Evolutionary conservation across 2,888 invertebrate genomes (phyloP), one percentile per base, ranked within the genome.

Genomic region (Baronia brevicornis): DNA sequence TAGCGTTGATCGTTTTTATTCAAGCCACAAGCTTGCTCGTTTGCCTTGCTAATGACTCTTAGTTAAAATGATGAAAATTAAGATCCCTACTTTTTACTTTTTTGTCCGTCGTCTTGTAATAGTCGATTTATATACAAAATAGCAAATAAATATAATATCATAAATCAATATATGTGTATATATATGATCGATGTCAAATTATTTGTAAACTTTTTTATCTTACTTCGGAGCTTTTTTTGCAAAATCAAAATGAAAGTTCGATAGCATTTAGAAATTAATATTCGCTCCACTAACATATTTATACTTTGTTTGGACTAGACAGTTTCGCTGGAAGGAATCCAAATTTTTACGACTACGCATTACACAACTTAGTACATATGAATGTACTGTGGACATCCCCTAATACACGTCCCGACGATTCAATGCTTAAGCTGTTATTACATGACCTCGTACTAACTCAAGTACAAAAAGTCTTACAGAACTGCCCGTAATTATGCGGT

Each of bases 271-370:
- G 39, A 30, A 41, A 47, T 45, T 45, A 23, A 35, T 44, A 39
- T 38, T 41, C 24, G 33, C 30, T 28, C 27, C 20, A 35, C 37
- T 33, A 26, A 26, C 19, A 37, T 41, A 36, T 38, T 41, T 38
- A 33, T 30, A 38, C 33, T 41, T 30, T 34, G 34, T 48, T 54
- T 48, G 43, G 48, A 47, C 36, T 23, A n/a, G 24, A 33, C 19
- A 18, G n/a, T n/a, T 41, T 43, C 43, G 24, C 43, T 65, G 65
- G 64, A 65, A 49, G 28, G 11, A 19, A 39, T 65, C 68, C 67
- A 69, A 54, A 39, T 40, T 47, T 58, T 56, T 54, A 59, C 47
- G 48, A 44, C 42, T 44, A 37, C 38, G 41, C 39, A 42, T 36
- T 27, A 30, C 30, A 22, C 14, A 23, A 23, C 13, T 25, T 5